Evolutionary conservation across 1,140 invertebrate genomes (phyloP), one percentile per base, ranked within the genome.

Genomic region (Druon quercuslanigerum): DNA sequence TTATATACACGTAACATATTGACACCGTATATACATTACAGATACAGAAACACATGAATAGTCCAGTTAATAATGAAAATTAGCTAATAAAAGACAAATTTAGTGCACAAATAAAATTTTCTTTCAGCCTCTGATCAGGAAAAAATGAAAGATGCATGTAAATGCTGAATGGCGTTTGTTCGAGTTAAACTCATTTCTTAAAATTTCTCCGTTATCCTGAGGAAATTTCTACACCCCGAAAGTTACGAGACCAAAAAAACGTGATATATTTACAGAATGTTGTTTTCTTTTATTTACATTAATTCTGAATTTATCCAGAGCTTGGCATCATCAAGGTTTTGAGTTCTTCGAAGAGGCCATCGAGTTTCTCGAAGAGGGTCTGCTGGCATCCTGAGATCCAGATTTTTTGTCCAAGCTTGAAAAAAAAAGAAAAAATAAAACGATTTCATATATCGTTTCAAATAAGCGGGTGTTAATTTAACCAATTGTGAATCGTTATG

Each of bases 331-430:
- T 66, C 60, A 66, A 66, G 60, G 60, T 16, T 46, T 66, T 66
- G 60, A n/a, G 25, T 33, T 66, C 14, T 66, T 66, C 2, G 60
- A 66, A 66, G 60, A 66, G 8, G 60, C 60, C 16, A 66, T 12
- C 6, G 90, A 91, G 33, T 85, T 88, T 56, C 90, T 90, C 12
- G 90, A 91, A 16, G 88, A 79, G 73, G 90, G 89, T 79, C 90
- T 87, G 70, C 87, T 90, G 33, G 84, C 83, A 33, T 90, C 88
- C 8, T 86, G 82, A 0, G 84, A 86, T 25, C 84, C 84, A 25
- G 79, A 79, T 74, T 88, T 91, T 81, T 86, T 91, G 20, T 90
- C 88, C 51, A 87, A 57, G 16, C 90, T 90, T 40, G 33, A 40
- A 40, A 66, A 66, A 66, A 74, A n/a, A 84, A 85, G 75, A 56